phyloP scores from a whole-genome alignment of 1,140 invertebrate species.

The Magallana angulata region DNA sequence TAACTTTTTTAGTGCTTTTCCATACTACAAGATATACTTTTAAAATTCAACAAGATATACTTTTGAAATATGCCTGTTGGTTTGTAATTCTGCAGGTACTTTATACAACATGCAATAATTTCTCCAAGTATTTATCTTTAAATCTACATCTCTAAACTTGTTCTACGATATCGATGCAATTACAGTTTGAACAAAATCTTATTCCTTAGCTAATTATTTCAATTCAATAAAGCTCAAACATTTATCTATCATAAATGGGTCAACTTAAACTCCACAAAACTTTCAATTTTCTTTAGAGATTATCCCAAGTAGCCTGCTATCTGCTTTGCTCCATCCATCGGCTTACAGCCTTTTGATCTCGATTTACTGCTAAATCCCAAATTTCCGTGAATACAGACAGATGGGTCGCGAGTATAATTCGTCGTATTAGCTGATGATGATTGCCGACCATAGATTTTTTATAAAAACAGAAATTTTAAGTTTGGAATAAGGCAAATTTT shows the following conservation, averaged over 20 bases:
- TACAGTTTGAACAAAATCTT: too few species aligned
- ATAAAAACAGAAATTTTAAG: constrained; percentile 18
- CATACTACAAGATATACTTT: too few species aligned
- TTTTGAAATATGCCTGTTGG: too few species aligned
- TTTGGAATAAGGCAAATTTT: constrained; percentile 21
- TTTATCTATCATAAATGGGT: not conserved
- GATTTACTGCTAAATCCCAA: not conserved
- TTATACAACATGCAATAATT: too few species aligned
- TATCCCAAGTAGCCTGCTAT: not conserved
- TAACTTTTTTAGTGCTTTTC: too few species aligned
- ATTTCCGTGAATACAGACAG: constrained; percentile 31
- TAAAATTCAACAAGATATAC: too few species aligned
- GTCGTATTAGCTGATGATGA: not conserved
- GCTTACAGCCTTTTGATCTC: not conserved
- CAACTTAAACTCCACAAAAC: not conserved
- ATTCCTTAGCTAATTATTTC: too few species aligned
- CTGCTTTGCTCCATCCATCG: constrained; percentile 1
- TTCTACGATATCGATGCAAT: too few species aligned
- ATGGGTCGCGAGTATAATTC: constrained; percentile 25
- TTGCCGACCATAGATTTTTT: not conserved
- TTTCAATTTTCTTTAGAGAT: constrained; percentile 22
- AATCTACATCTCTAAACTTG: too few species aligned
- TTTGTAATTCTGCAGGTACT: too few species aligned
- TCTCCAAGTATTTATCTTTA: too few species aligned
- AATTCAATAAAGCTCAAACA: too few species aligned